Evolutionary conservation across 1,140 invertebrate genomes (phyloP), one percentile per base, ranked within the genome.

Genomic region (Mesaphorura yosii): DNA sequence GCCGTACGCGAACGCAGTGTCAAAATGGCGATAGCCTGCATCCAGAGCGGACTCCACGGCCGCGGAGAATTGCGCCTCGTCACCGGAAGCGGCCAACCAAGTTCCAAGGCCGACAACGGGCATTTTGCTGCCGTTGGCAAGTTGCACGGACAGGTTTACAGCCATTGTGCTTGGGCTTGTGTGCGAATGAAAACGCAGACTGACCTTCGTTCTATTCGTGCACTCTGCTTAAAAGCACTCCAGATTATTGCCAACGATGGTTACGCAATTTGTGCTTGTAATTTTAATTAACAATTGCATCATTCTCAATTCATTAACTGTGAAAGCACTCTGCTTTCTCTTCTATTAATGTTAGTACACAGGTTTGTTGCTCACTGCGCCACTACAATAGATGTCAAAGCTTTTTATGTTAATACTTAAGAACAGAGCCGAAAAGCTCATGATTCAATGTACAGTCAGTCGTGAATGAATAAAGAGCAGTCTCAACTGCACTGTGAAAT

Each of bases 11-110:
- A 48, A 65, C 3, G 65, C 67, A 12, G 64, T 63, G 51, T 72
- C 68, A 25, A 72, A 64, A 41, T 64, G 67, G 12, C 67, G 51
- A 51, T 68, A 71, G 14, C 67, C 69, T 38, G 50, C 54, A 41
- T 68, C 63, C 1, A 72, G 55, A 0, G 69, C 67, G 25, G 53
- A 44, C 15, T 66, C 51, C 0, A 72, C 2, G 6, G 68, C 68
- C 15, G 26, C 46, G 41, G 65, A 57, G 2, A 67, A 37, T 26
- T 64, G 52, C 19, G 59, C 55, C 22, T 62, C 55, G n/a, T 39
- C 31, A 31, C 50, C 50, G 19, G 40, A 14, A 5, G 45, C 27
- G 50, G 53, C 22, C 10, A 48, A 34, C 31, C 27, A 41, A 22
- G 41, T 53, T 15, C 44, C 54, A 3, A 56, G 19, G 15, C 54